Percentiles rank a stretch among this genome's conserved stretches.
Evolutionary conservation across 1,140 invertebrate genomes (phyloP).

Genomic region (Danaus melanippus): DNA sequence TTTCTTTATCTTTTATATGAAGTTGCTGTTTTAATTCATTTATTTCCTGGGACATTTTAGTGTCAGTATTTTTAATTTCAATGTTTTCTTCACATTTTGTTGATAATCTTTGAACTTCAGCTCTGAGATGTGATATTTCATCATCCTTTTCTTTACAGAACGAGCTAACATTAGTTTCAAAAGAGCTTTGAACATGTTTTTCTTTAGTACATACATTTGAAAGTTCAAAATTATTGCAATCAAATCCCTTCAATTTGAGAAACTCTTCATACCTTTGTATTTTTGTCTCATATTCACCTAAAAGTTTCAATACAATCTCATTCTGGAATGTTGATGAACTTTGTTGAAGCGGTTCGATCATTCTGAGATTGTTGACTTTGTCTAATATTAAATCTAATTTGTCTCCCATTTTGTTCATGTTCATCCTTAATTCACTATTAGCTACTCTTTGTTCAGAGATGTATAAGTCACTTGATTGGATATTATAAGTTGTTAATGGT

Average conservation of each 20-base stretch:
- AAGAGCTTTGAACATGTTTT: slow-evolving; percentile 7
- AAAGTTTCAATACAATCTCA: slow-evolving; percentile 44
- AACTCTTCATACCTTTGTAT: slow-evolving; percentile 49
- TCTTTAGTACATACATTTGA: not conserved
- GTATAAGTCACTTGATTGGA: slow-evolving; percentile 29
- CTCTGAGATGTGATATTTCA: slow-evolving; percentile 28
- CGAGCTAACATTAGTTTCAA: slow-evolving; percentile 18
- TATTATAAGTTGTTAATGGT: slow-evolving; percentile 17
- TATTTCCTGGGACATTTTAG: not conserved
- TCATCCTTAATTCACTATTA: slow-evolving; percentile 57
- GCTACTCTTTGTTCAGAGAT: slow-evolving; percentile 58
- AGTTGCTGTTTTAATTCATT: slow-evolving; percentile 12
- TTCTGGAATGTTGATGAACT: slow-evolving; percentile 29
- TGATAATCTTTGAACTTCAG: slow-evolving; percentile 27
- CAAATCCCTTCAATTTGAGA: slow-evolving; percentile 32
- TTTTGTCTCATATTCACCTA: slow-evolving; percentile 57
- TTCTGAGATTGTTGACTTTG: slow-evolving; percentile 30
- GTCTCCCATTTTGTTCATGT: slow-evolving; percentile 49
- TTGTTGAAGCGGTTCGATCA: slow-evolving; percentile 15
- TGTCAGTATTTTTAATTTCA: too few species aligned
- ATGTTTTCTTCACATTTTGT: slow-evolving; percentile 5
- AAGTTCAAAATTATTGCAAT: slow-evolving; percentile 24
- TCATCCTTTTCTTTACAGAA: slow-evolving; percentile 28
- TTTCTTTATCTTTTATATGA: slow-evolving; percentile 22
- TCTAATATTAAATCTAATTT: slow-evolving; percentile 46